Base-by-base conservation (phyloP, 2,113 vertebrate genomes). In the Grammatotria lemairii region DNA sequence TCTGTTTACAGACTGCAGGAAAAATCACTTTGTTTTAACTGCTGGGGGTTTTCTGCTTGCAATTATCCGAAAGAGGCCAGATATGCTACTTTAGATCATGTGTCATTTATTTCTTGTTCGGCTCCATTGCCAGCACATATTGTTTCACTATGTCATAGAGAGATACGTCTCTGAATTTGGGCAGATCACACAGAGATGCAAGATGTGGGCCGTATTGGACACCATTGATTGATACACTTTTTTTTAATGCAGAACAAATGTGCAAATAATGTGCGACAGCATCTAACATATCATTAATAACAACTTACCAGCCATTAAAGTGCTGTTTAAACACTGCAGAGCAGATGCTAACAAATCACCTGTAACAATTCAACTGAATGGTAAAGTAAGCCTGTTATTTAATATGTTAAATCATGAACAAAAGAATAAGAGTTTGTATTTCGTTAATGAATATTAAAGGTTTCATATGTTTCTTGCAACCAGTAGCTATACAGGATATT, bases 401-500 rank as follows among this genome's bases (percentile, higher is more conserved):
- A 73, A 81, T 42, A 35, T 53, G 53, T 35, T 58, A 83, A 81
- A 87, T 42, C 47, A 31, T 80, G 16, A 28, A 84, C 86, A 26
- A 89, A 85, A 93, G 81, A 81, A 73, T 90, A 21, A 91, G 84
- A 23, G 35, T 87, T 87, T 9, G 1, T 58, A 85, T 10, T 89
- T 23, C 9, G 5, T 1, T n/a, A 35, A 82, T 93, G 47, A 92
- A 88, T 93, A 89, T 92, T 91, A 85, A 81, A 84, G 68, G 4
- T 84, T 89, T 91, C 63, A 51, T 88, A 60, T 65, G 31, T 83
- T 85, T 87, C 55, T 49, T 60, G 63, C 17, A 53, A 68, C 80
- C 38, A 68, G 42, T 58, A n/a, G 9, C 23, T 33, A 55, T 54
- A 88, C 81, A 65, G 65, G 58, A 92, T 70, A 81, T 79, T 57